Conservation (phyloP, 2,888 invertebrate genomes). For the Microplitis manilae region DNA sequence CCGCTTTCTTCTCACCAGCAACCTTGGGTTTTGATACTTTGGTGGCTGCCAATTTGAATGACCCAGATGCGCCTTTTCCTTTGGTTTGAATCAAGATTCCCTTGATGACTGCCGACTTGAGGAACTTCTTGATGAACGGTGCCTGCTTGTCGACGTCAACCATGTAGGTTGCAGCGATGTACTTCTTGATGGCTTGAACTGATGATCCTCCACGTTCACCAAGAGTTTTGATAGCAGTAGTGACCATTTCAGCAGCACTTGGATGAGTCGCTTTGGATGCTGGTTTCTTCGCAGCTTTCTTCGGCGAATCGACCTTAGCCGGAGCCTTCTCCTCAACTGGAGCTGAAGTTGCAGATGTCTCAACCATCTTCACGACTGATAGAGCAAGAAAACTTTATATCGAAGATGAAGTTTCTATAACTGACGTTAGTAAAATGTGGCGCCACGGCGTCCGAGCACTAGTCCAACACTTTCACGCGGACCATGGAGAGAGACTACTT, state of each 20-base stretch:
- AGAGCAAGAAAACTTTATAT: background rate
- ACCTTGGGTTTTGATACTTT: slow-evolving; percentile 63
- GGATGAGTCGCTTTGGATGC: slow-evolving; percentile 68
- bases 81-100: slow-evolving; percentile 75
- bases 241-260: slow-evolving; percentile 75
- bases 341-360: slow-evolving; percentile 22
- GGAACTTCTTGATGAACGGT: slow-evolving; percentile 76
- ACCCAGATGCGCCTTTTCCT: slow-evolving; percentile 74
- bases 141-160: slow-evolving; percentile 76
- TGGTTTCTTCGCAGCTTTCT: background rate
- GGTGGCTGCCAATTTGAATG: slow-evolving; percentile 73
- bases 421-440: background rate
- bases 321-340: background rate
- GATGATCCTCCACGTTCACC: slow-evolving; percentile 77
- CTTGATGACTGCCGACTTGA: slow-evolving; percentile 74
- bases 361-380: slow-evolving; percentile 4
- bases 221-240: slow-evolving; percentile 73
- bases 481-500: slow-evolving; percentile 42
- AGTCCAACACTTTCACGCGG: slow-evolving; percentile 35
- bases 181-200: slow-evolving; percentile 77
- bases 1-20: slow-evolving; percentile 59
- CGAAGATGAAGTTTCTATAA: background rate
- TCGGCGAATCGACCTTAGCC: slow-evolving; percentile 13
- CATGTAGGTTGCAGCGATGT: slow-evolving; percentile 76
- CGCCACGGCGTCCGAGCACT: background rate